Conservation (phyloP, 2,888 invertebrate species). For the Willowsia nigromaculata region DNA sequence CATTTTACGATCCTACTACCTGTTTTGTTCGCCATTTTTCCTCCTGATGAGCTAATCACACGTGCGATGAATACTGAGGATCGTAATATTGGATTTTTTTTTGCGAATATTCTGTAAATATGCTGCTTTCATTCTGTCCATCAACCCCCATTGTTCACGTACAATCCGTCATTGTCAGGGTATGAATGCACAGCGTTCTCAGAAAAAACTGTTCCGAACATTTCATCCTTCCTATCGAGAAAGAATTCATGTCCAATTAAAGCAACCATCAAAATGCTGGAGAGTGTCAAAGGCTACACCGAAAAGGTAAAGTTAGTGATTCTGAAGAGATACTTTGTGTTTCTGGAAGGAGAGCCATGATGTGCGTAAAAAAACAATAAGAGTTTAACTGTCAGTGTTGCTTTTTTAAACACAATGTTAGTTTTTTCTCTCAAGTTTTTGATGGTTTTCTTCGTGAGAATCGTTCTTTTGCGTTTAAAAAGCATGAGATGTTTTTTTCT, state of each 20-base stretch:
- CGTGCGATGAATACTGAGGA: slow-evolving; percentile 63
- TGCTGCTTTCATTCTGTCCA: neutral
- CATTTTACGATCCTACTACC: neutral
- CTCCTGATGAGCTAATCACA: slow-evolving; percentile 45
- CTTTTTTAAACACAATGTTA: neutral
- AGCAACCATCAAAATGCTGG: slow-evolving; percentile 27
- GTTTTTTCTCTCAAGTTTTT: neutral
- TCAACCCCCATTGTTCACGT: neutral
- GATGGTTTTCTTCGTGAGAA: slow-evolving; percentile 34
- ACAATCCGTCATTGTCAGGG: slow-evolving; percentile 13
- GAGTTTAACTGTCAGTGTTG: neutral
- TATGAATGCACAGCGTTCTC: neutral
- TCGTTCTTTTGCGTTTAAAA: slow-evolving; percentile 28
- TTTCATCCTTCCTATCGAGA: neutral
- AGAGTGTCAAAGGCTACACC: slow-evolving; percentile 7
- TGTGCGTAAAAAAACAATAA: neutral
- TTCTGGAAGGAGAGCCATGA: too few species aligned
- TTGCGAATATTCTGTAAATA: neutral
- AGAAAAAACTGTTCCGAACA: neutral
- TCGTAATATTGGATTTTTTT: neutral
- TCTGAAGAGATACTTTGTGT: too few species aligned
- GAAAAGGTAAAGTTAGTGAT: neutral
- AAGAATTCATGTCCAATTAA: slow-evolving; percentile 56
- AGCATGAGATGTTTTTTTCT: slow-evolving; percentile 2
- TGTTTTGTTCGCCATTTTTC: neutral